Base-by-base conservation (phyloP, 2,888 invertebrate genomes). In the Erynnis tages region DNA sequence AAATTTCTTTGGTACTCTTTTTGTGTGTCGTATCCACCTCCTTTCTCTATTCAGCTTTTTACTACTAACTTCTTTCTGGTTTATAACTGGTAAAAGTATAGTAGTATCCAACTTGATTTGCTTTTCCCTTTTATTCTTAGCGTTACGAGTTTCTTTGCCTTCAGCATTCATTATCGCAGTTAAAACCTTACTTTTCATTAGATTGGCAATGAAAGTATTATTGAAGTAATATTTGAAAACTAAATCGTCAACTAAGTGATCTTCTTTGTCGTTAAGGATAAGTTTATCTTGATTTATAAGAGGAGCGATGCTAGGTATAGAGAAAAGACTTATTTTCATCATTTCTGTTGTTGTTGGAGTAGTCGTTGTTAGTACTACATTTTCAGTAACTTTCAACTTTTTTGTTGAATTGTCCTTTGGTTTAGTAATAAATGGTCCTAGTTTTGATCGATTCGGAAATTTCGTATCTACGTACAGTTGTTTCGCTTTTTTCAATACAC, bases 221-320 rank as follows among this genome's bases (percentile, higher is more conserved):
- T 89, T 88, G 23, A 89, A 89, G 44, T 88, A 89, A 46, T 81
- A 85, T 73, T 87, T 88, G 60, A 85, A 87, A 2, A 89, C 77
- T 54, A 89, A 71, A 54, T 88, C 88, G 16, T 89, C 88, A 0
- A 88, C 77, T 0, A 76, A 63, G 30, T 80, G 71, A 1, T 79
- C 66, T 34, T 89, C 85, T 71, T 82, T 88, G 27, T 86, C 88
- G 57, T 74, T 77, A 4, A 89, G 59, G 6, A 89, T 75, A n/a
- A 73, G 50, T 38, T 75, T 73, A 14, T 89, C 87, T 55, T 83
- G 76, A 45, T 86, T 74, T 50, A 57, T 35, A 2, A 83, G 54
- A 48, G 70, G 72, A 6, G 61, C 68, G 1, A 66, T 58, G 0
- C 67, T 55, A 5, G 82, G 79, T 14, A 84, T 72, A 0, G 82